These are phyloP conservation scores for Hemiscyllium ocellatum DNA, from an alignment of 2,113 vertebrate species.

Conservation along the genomic window DNA sequence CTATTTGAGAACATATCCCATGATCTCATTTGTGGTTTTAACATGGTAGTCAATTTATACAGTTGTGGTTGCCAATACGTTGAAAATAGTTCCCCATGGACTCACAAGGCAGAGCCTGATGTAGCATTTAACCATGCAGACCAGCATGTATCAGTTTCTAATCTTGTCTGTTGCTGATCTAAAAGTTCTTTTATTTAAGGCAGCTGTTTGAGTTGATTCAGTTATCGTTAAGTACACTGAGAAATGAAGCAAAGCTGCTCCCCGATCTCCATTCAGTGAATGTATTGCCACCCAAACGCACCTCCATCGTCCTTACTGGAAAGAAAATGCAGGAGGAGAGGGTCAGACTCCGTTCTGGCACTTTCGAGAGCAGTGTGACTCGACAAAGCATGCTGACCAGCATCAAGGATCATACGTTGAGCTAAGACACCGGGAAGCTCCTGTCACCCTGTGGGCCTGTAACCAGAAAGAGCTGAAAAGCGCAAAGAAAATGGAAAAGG, in stretches of 20 bases:
- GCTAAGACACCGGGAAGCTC: not conserved
- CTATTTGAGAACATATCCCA: not conserved
- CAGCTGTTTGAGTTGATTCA: not conserved
- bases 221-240: not conserved
- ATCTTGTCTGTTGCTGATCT: not conserved
- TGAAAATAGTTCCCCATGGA: not conserved
- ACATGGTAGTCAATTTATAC: not conserved
- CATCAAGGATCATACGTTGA: not conserved
- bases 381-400: not conserved
- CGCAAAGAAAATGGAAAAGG: not conserved
- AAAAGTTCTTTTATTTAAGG: not conserved
- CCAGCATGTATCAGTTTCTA: not conserved
- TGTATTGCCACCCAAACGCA: too few relatives aligned
- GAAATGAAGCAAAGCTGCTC: not conserved
- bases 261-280: not conserved
- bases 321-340: too few relatives aligned
- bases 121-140: not conserved
- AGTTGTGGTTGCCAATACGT: not conserved
- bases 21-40: not conserved
- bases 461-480: not conserved
- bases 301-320: too few relatives aligned
- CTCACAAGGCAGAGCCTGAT: not conserved
- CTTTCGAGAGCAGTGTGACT: not conserved
- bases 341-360: not conserved
- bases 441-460: not conserved